phyloP scores from a whole-genome alignment of 2,113 vertebrate genomes.

The Xyrauchen texanus region DNA sequence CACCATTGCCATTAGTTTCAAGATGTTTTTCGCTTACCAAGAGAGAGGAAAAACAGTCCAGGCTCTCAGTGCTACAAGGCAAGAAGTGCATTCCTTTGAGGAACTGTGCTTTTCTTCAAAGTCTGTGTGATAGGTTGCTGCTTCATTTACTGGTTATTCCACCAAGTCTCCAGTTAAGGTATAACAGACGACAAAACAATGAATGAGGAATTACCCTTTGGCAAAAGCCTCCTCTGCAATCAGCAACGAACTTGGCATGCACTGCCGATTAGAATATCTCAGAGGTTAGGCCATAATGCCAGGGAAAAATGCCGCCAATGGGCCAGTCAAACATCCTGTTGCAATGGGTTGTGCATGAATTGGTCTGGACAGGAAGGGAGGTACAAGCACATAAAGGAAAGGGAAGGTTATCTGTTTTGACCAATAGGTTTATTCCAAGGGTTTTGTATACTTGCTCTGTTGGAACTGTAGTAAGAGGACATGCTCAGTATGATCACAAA shows the following conservation, averaged over 20 bases:
- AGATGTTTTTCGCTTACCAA: conserved; percentile 49
- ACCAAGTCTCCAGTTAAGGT: conserved; percentile 40
- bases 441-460: neutral
- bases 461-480: neutral
- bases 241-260: conserved; percentile 45
- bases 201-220: conserved; percentile 53
- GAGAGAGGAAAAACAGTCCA: conserved; percentile 52
- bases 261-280: conserved; percentile 48
- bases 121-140: conserved; percentile 38
- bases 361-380: conserved; percentile 44
- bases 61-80: conserved; percentile 35
- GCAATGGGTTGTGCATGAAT: conserved; percentile 27
- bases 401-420: neutral
- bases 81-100: conserved; percentile 45
- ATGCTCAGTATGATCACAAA: too few relatives aligned
- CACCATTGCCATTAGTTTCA: conserved; percentile 45
- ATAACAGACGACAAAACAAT: conserved; percentile 44
- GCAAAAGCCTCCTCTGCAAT: conserved; percentile 45
- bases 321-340: conserved; percentile 43
- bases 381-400: conserved; percentile 12
- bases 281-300: conserved; percentile 33
- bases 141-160: conserved; percentile 49
- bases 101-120: conserved; percentile 49
- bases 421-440: too few relatives aligned
- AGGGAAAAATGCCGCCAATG: conserved; percentile 29